Base-by-base conservation (phyloP, 2,888 invertebrate genomes). In the Lapara coniferarum region DNA sequence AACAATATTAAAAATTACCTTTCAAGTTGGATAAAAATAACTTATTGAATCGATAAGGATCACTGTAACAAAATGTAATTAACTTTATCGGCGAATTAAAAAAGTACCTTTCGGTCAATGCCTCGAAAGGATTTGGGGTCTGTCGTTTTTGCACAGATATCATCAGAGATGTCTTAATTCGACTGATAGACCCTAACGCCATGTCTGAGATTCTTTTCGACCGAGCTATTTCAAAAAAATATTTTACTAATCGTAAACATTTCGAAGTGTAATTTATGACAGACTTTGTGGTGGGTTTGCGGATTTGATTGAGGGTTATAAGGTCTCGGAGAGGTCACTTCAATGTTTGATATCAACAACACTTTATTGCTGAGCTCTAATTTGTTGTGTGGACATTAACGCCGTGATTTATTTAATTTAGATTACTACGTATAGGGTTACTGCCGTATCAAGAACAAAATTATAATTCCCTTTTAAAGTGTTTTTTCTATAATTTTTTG, bases 211-310 rank as follows among this genome's bases (percentile, higher is more conserved):
- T 66, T 25, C 30, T 80, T 78, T 77, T 76, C 79, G 79, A 86
- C 53, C 53, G 16, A 55, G 19, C 19, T 55, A 84, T 83, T 84
- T 83, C 44, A 49, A 63, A 49, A 13, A 19, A 49, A 25, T 7
- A 6, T 46, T 63, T 63, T 63, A 49, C 49, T 79, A 82, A 73
- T 79, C 79, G 79, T 84, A 82, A 85, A 83, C 76, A 81, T 74
- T 79, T 73, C 71, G 49, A 74, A 70, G 71, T 75, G 74, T 75
- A 76, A 82, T 83, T 84, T 84, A 86, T 78, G 71, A 77, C 68
- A 70, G 75, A 71, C 76, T 49, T 46, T 63, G 49, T 63, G 49
- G 57, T 57, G 14, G 19, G 16, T 49, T 63, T 12, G 49, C 63
- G 63, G 63, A 63, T 63, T 49, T 63, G 46, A 79, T n/a, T n/a